Conservation (phyloP, 2,113 vertebrate genomes). For the Caranx melampygus region DNA sequence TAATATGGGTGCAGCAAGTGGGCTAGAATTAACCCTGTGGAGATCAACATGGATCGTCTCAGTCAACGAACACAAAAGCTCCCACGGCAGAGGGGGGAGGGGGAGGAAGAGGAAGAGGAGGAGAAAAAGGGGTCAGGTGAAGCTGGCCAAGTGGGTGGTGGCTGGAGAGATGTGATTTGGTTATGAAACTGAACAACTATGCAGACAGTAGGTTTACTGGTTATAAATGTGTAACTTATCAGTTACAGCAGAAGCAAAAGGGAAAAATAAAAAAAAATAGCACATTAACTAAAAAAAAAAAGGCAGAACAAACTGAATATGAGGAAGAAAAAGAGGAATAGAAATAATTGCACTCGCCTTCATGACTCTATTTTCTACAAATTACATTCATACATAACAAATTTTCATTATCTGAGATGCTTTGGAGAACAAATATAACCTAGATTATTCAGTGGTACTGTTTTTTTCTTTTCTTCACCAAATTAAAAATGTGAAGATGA, state of each 20-base stretch:
- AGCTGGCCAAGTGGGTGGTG: slow-evolving; percentile 34
- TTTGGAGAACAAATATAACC: no score
- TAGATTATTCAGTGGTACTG: neutral
- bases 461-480: neutral
- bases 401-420: neutral
- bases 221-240: no score
- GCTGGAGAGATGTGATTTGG: slow-evolving; percentile 30
- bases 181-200: slow-evolving; percentile 47
- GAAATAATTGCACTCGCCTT: neutral
- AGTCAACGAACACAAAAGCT: slow-evolving; percentile 48
- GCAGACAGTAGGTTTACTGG: slow-evolving; percentile 35
- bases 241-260: slow-evolving; percentile 10
- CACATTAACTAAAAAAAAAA: neutral
- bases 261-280: neutral
- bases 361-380: neutral
- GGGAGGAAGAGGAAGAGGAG: neutral
- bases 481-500: neutral
- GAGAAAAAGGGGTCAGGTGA: neutral
- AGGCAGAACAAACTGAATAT: neutral
- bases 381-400: no score
- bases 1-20: slow-evolving; percentile 13
- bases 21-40: slow-evolving; percentile 23
- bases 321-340: neutral
- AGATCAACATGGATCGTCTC: slow-evolving; percentile 23
- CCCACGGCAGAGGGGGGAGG: neutral